A percentile compares a stretch with the other conserved stretches of the same genome.
Evolutionary conservation across 2,113 vertebrate genomes (phyloP).

Genomic region (Sphaerodactylus townsendi): DNA sequence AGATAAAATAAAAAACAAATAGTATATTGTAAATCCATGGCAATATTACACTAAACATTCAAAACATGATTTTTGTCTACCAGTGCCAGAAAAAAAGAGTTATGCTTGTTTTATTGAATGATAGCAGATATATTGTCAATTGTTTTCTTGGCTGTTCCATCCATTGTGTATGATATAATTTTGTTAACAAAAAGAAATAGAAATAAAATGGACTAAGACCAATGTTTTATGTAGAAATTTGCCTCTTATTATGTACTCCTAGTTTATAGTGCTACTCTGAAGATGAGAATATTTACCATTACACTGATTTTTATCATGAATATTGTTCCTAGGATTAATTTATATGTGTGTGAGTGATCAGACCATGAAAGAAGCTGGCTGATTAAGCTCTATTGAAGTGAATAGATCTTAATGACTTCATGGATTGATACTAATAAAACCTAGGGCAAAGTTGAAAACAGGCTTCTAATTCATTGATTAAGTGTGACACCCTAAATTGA

Average conservation of each 20-base stretch:
- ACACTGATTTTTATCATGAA: neutral
- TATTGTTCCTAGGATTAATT: neutral
- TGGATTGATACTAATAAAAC: neutral
- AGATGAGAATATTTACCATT: neutral
- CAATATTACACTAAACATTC: neutral
- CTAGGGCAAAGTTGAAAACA: neutral
- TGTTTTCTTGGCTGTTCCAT: neutral
- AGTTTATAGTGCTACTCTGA: neutral
- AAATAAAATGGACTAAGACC: neutral
- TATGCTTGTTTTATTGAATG: neutral
- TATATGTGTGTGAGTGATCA: neutral
- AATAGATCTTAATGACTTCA: neutral
- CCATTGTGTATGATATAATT: neutral
- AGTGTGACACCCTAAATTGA: neutral
- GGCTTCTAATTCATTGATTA: neutral
- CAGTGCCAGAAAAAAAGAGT: neutral
- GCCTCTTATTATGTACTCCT: neutral
- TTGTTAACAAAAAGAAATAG: neutral
- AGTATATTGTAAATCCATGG: neutral
- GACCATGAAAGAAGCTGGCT: neutral
- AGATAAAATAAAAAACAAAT: no score
- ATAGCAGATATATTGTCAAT: neutral
- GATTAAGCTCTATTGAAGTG: neutral
- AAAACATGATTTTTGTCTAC: neutral
- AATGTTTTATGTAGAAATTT: neutral